phyloP scores from a whole-genome alignment of 2,113 vertebrate species.

The Himantopus leucocephalus region DNA sequence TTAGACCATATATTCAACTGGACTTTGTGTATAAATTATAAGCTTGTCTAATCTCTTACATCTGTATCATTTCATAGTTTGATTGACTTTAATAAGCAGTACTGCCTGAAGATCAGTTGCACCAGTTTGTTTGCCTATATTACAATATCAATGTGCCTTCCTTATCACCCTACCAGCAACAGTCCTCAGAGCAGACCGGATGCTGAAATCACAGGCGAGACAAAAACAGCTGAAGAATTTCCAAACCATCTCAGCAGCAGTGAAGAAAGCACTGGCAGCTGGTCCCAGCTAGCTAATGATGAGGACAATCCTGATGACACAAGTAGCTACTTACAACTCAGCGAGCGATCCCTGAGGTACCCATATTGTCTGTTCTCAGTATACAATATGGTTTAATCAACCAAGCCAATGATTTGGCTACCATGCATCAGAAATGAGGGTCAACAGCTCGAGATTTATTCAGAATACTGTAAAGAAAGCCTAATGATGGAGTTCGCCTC shows the following conservation, averaged over 20 bases:
- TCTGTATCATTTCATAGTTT: not conserved
- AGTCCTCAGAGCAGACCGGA: conserved; percentile 39
- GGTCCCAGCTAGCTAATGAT: conserved; percentile 91
- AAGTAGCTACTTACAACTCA: conserved; percentile 95
- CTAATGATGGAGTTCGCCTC: not conserved
- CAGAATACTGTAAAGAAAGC: not conserved
- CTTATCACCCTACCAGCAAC: conserved; percentile 15
- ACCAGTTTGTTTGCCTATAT: not conserved
- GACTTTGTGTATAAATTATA: not conserved
- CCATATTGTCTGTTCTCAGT: not conserved
- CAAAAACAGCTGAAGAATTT: conserved; percentile 76
- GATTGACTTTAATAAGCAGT: not conserved
- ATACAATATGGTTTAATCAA: not conserved
- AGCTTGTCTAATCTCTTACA: not conserved
- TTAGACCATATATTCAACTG: not conserved
- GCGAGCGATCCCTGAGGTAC: conserved; percentile 87
- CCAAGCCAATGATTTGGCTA: not conserved
- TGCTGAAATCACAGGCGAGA: conserved; percentile 60
- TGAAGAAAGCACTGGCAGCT: conserved; percentile 94
- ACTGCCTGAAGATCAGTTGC: not conserved
- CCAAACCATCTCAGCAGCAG: conserved; percentile 87
- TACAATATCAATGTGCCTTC: not conserved
- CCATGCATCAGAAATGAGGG: not conserved
- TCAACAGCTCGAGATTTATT: not conserved
- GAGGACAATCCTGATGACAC: conserved; percentile 92